phyloP scores from a whole-genome alignment of 2,888 invertebrate species.

The Synanthedon andrenaeformis region DNA sequence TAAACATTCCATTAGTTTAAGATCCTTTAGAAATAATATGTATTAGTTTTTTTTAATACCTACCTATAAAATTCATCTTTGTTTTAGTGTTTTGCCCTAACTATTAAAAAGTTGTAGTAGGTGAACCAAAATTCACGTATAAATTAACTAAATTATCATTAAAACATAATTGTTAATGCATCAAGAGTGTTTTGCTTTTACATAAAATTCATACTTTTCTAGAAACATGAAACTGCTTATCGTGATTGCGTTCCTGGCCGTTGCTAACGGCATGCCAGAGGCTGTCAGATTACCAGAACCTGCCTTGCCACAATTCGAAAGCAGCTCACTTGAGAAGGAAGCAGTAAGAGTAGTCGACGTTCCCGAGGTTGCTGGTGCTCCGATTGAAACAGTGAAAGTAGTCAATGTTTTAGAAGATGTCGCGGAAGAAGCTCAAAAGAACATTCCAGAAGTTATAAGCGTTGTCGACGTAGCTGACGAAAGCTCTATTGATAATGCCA shows the following conservation, averaged over 20 bases:
- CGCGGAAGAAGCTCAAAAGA: background rate
- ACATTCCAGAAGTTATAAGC: conserved; percentile 3
- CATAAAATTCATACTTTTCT: conserved; percentile 8
- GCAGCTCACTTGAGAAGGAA: conserved; percentile 3
- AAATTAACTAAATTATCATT: too few species aligned
- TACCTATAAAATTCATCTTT: too few species aligned
- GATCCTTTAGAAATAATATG: too few species aligned
- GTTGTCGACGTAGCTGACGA: conserved; percentile 6
- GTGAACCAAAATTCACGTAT: too few species aligned
- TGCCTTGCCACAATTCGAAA: conserved; percentile 7
- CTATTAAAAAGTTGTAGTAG: too few species aligned
- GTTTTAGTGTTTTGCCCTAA: too few species aligned
- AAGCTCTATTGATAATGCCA: background rate
- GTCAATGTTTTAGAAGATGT: conserved; percentile 6
- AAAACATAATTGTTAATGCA: too few species aligned
- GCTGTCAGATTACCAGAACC: conserved; percentile 7
- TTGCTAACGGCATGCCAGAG: conserved; percentile 24
- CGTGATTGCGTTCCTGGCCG: conserved; percentile 32
- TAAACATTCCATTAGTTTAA: too few species aligned
- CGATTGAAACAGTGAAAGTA: conserved; percentile 5
- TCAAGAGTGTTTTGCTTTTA: too few species aligned
- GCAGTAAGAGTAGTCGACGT: background rate
- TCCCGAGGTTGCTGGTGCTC: background rate
- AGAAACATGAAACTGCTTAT: conserved; percentile 44
- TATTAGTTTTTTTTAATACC: too few species aligned